Base-by-base conservation (phyloP, 2,113 vertebrate genomes). In the Megaceryle torquata region DNA sequence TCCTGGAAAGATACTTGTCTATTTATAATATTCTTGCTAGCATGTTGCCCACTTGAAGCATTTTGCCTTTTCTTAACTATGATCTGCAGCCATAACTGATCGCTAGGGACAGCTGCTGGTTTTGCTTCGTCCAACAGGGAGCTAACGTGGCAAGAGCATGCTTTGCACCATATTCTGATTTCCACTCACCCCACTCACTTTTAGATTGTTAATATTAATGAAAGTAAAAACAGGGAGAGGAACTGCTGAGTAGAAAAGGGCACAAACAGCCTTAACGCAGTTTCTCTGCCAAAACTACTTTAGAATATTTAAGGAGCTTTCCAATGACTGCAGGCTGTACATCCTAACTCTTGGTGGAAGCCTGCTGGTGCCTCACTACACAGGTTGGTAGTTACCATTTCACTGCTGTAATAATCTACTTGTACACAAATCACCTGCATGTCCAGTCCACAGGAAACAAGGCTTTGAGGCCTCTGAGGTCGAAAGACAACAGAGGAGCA, bases 391-490 rank as follows among this genome's bases (percentile, higher is more conserved):
- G 20, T 72, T 82, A 88, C 31, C 1, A 25, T 93, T 92, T 78
- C 60, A 13, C 37, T 44, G 75, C 91, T 81, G 81, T 80, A 94
- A 78, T 18, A 96, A 83, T 64, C 25, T 74, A 74, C 75, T 63
- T 16, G 6, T 92, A 89, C 94, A 76, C 80, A 95, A 96, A 97
- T 98, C 96, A 99, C 99, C 99, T 99, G 99, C 99, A 99, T 99
- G 98, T 99, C 99, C 71, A 99, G 98, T 53, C 99, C 99, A 65
- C 98, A 99, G 56, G 99, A 99, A 70, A 99, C 93, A 53, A 99
- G 97, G 96, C 99, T 99, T 46, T 99, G 99, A 65, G 99, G 99
- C 59, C 99, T 97, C 65, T 98, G 98, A 51, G 99, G 99, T 35
- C 99, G 97, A 96, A 99, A 99, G 70, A 97, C 98, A 70, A 99